Evolutionary conservation across 2,888 invertebrate species (phyloP).

Genomic region (Bombyx huttoni): DNA sequence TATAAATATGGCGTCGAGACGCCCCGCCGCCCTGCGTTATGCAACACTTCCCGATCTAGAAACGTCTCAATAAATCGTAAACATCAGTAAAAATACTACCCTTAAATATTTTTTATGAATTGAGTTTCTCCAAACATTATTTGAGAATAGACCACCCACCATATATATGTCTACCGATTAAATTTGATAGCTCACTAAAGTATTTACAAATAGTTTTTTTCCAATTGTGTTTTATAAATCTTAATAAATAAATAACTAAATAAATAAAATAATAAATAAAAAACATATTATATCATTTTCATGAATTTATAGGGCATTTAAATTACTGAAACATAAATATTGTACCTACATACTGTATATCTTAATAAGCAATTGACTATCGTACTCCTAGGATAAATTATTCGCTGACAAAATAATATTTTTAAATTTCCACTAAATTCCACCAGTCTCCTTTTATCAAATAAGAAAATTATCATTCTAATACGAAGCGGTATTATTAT

Average conservation of each 20-base stretch:
- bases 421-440: background rate
- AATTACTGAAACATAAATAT: no score
- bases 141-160: conserved; percentile 14
- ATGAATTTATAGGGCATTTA: no score
- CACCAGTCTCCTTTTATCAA: conserved; percentile 9
- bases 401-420: background rate
- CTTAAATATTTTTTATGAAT: conserved; percentile 9
- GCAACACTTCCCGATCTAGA: conserved; percentile 47
- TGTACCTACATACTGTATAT: no score
- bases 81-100: conserved; percentile 17
- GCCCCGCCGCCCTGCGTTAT: conserved; percentile 42
- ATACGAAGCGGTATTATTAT: conserved; percentile 19
- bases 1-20: conserved; percentile 37
- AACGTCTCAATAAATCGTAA: conserved; percentile 32
- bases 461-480: conserved; percentile 18
- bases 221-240: no score
- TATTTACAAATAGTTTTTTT: no score
- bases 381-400: background rate
- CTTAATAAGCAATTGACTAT: background rate
- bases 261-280: no score
- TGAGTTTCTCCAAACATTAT: conserved; percentile 6
- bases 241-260: no score
- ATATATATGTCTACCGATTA: background rate
- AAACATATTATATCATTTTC: no score
- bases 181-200: no score